A percentile compares a stretch with the other conserved stretches of the same genome.
Conservation (phyloP, 1,140 invertebrate species). For the Drosophila sucinea region DNA sequence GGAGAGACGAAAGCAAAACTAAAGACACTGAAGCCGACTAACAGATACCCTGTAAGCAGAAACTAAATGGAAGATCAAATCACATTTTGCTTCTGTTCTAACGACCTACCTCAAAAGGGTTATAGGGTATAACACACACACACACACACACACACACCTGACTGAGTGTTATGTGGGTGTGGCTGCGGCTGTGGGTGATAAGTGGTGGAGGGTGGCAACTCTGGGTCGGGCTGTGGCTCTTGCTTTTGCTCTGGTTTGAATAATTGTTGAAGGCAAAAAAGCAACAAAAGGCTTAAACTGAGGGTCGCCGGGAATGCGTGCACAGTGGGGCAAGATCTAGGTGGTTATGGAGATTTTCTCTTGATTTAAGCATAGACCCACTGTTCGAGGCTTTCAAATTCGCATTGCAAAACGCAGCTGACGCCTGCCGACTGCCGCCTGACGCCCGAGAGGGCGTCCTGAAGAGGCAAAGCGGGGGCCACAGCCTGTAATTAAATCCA, state of each 20-base stretch:
- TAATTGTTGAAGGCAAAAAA: constrained; percentile 47
- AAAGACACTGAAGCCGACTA: not conserved
- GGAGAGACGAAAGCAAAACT: constrained; percentile 16
- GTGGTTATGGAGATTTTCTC: not conserved
- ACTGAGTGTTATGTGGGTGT: constrained; percentile 1
- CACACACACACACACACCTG: not conserved
- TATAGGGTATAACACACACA: constrained; percentile 1
- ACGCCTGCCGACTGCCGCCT: not conserved
- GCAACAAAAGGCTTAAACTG: constrained; percentile 8
- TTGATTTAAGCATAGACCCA: not conserved
- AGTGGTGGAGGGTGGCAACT: not conserved
- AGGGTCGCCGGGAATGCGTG: not conserved
- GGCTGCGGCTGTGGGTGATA: too few relatives aligned
- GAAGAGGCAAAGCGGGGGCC: constrained; percentile 31
- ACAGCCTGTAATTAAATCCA: constrained; percentile 72
- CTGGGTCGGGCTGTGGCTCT: constrained; percentile 7
- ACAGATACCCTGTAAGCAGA: not conserved
- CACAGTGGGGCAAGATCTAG: constrained; percentile 8
- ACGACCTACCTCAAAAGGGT: too few relatives aligned
- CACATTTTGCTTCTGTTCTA: too few relatives aligned
- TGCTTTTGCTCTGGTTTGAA: constrained; percentile 38
- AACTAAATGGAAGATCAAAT: too few relatives aligned
- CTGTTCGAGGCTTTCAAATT: constrained; percentile 25
- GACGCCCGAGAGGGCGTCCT: constrained; percentile 25
- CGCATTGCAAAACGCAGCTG: constrained; percentile 47